Evolutionary conservation across 2,888 invertebrate species (phyloP).

Genomic region (Frankliniella fusca): DNA sequence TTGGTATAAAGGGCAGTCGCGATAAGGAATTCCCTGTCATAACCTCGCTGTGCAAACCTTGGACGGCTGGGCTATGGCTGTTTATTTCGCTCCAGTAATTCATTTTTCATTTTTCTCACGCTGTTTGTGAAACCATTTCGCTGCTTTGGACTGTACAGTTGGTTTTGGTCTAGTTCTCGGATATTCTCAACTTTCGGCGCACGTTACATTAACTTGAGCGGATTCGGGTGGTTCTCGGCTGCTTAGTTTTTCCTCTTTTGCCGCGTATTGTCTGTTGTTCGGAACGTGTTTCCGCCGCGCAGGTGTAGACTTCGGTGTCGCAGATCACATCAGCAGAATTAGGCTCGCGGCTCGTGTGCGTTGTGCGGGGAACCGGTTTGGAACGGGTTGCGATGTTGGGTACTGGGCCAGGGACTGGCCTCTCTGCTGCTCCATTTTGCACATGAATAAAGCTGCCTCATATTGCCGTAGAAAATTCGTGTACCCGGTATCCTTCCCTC

Average conservation of each 20-base stretch:
- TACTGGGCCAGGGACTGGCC: constrained; percentile 12
- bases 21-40: background rate
- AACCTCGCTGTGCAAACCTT: background rate
- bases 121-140: background rate
- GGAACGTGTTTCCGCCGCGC: background rate
- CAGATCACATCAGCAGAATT: background rate
- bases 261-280: background rate
- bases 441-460: background rate
- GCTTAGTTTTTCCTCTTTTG: too few relatives aligned
- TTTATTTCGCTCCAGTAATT: background rate
- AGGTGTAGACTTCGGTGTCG: background rate
- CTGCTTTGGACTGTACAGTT: too few relatives aligned
- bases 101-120: background rate
- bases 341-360: background rate
- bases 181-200: background rate
- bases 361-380: background rate
- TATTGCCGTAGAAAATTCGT: background rate
- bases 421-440: background rate
- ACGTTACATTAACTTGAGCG: background rate
- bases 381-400: constrained; percentile 7
- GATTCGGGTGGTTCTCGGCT: too few relatives aligned
- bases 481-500: too few relatives aligned
- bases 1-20: background rate
- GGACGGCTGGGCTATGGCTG: background rate
- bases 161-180: too few relatives aligned